phyloP scores from a whole-genome alignment of 1,140 invertebrate genomes.

The Sinonovacula constricta region DNA sequence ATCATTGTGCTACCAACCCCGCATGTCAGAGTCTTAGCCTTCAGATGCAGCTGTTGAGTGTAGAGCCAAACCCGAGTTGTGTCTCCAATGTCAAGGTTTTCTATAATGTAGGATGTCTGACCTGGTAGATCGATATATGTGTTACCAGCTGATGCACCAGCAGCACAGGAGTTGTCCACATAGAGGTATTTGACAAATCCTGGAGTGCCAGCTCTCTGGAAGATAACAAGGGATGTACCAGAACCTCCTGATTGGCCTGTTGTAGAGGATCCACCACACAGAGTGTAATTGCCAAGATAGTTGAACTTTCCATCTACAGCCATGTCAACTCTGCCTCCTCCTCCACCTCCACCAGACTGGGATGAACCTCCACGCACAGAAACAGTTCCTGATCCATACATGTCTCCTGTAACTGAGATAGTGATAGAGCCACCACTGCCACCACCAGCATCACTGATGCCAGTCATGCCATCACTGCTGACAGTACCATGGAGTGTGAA shows the following conservation, averaged over 20 bases:
- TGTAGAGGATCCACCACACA: slow-evolving; percentile 59
- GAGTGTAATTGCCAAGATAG: slow-evolving; percentile 57
- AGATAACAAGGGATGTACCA: slow-evolving; percentile 63
- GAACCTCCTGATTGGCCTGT: slow-evolving; percentile 61
- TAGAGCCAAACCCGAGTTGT: slow-evolving; percentile 50
- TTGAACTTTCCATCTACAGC: slow-evolving; percentile 54
- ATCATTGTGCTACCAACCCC: slow-evolving; percentile 54
- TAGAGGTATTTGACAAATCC: slow-evolving; percentile 45
- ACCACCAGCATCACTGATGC: slow-evolving; percentile 57
- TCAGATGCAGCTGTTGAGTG: slow-evolving; percentile 56
- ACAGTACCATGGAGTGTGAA: slow-evolving; percentile 62
- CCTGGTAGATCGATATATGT: slow-evolving; percentile 51
- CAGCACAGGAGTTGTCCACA: slow-evolving; percentile 56
- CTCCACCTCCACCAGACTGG: slow-evolving; percentile 58
- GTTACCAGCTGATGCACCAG: slow-evolving; percentile 36
- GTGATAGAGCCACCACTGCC: slow-evolving; percentile 62
- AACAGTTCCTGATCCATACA: slow-evolving; percentile 59
- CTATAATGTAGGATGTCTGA: slow-evolving; percentile 21
- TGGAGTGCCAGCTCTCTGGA: slow-evolving; percentile 42
- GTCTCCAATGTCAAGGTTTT: slow-evolving; percentile 52
- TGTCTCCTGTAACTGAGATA: slow-evolving; percentile 49
- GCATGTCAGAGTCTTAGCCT: slow-evolving; percentile 59
- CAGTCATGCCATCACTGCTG: slow-evolving; percentile 56
- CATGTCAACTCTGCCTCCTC: slow-evolving; percentile 62
- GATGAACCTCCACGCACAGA: slow-evolving; percentile 53